Conservation (phyloP, 2,113 vertebrate species). For the Hiodon tergisus region DNA sequence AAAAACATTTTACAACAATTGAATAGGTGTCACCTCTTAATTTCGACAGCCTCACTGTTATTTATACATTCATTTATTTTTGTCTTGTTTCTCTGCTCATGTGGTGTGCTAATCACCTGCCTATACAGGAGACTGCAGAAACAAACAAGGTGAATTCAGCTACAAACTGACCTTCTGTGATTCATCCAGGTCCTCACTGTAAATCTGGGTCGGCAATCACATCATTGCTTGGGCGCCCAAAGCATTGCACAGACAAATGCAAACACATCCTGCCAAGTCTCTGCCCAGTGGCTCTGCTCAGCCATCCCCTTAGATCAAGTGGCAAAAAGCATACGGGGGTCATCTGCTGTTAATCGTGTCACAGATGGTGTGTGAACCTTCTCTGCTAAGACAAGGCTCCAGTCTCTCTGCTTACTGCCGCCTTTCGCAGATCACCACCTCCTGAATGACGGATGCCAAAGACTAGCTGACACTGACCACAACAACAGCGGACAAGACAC, state of each 20-base stretch:
- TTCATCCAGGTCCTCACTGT: constrained; percentile 1
- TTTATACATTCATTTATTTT: too few relatives aligned
- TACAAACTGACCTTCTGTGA: background rate
- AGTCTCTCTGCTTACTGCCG: background rate
- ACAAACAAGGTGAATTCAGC: background rate
- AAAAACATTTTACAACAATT: too few relatives aligned
- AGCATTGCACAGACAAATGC: background rate
- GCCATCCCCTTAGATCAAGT: background rate
- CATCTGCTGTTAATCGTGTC: background rate
- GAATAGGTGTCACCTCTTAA: background rate
- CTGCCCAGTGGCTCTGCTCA: background rate
- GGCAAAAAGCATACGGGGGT: constrained; percentile 9
- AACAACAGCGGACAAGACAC: background rate
- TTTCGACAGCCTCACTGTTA: background rate
- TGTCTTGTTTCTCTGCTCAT: too few relatives aligned
- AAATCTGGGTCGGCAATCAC: constrained; percentile 25
- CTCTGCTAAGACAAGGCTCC: background rate
- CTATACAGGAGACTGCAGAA: too few relatives aligned
- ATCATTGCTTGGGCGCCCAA: constrained; percentile 14
- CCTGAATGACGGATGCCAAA: background rate
- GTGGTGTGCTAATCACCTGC: too few relatives aligned
- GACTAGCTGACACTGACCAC: background rate
- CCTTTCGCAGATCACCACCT: too few relatives aligned
- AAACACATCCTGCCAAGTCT: constrained; percentile 15
- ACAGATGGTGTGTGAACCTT: constrained; percentile 5